Conservation (phyloP, 2,113 vertebrate genomes). For the Regulus satrapa region DNA sequence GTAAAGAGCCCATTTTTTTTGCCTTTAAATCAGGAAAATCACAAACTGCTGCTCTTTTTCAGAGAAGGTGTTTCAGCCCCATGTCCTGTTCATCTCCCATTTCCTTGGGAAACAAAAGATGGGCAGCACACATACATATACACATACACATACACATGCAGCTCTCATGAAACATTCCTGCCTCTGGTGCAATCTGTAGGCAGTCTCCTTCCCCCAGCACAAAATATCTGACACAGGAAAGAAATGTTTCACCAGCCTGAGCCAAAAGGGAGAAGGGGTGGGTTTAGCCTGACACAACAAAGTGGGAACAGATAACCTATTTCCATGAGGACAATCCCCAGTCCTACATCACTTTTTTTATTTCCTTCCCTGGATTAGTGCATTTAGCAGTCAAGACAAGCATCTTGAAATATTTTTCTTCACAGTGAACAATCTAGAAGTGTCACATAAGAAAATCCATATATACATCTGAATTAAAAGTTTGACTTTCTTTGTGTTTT, state of each 20-base stretch:
- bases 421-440: not conserved
- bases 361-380: not conserved
- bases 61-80: not conserved
- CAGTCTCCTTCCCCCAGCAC: not conserved
- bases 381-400: not conserved
- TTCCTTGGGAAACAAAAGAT: not conserved
- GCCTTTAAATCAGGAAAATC: not conserved
- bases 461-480: not conserved
- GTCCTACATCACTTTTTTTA: not conserved
- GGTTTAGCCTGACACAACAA: not conserved
- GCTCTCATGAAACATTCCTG: not conserved
- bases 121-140: not conserved
- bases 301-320: not conserved
- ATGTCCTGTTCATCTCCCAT: not conserved
- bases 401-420: not conserved
- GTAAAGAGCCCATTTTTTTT: not conserved
- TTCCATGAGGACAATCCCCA: not conserved
- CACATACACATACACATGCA: too few relatives aligned
- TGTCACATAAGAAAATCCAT: not conserved
- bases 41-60: not conserved
- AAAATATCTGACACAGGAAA: not conserved
- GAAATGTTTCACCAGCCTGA: not conserved
- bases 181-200: not conserved
- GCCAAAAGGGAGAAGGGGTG: not conserved
- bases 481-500: not conserved